These are phyloP conservation scores for Pinna nobilis DNA, from an alignment of 1,140 invertebrate species.

Conservation along the genomic window DNA sequence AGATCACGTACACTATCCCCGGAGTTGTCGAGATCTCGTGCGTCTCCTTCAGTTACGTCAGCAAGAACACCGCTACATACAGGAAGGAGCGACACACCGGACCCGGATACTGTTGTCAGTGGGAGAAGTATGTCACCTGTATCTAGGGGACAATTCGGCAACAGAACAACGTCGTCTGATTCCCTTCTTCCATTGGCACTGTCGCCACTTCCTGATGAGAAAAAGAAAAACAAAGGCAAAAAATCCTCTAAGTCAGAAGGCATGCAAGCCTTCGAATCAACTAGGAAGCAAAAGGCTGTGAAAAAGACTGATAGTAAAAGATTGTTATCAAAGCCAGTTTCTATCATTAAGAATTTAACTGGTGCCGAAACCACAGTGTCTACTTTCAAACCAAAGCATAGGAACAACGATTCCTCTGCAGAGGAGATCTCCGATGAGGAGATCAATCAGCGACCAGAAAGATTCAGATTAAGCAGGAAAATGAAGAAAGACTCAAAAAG, in stretches of 20 bases:
- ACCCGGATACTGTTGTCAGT: slow-evolving; percentile 5
- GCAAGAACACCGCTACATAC: slow-evolving; percentile 4
- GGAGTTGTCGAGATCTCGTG: too few relatives aligned
- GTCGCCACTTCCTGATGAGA: not conserved
- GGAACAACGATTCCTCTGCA: slow-evolving; percentile 43
- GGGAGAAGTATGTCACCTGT: not conserved
- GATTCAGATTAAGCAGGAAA: slow-evolving; percentile 22
- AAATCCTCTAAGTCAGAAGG: slow-evolving; percentile 19
- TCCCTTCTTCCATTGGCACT: not conserved
- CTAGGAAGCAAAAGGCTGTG: slow-evolving; percentile 26
- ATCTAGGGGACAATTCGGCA: not conserved
- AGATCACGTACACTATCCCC: too few relatives aligned
- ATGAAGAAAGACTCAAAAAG: slow-evolving; percentile 28
- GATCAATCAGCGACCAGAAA: slow-evolving; percentile 30
- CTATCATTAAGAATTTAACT: slow-evolving; percentile 50
- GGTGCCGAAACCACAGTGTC: slow-evolving; percentile 52
- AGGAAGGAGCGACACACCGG: not conserved
- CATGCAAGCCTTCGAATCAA: slow-evolving; percentile 36
- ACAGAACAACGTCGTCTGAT: slow-evolving; percentile 26
- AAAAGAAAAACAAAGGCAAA: slow-evolving; percentile 33
- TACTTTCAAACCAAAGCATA: slow-evolving; percentile 50
- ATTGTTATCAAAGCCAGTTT: slow-evolving; percentile 48
- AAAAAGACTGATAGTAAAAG: slow-evolving; percentile 51
- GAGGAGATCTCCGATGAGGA: slow-evolving; percentile 55
- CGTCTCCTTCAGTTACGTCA: slow-evolving; percentile 3